A percentile compares a stretch with the other conserved stretches of the same genome.
Conservation (phyloP, 2,888 invertebrate genomes). For the Ariolimax columbianus region DNA sequence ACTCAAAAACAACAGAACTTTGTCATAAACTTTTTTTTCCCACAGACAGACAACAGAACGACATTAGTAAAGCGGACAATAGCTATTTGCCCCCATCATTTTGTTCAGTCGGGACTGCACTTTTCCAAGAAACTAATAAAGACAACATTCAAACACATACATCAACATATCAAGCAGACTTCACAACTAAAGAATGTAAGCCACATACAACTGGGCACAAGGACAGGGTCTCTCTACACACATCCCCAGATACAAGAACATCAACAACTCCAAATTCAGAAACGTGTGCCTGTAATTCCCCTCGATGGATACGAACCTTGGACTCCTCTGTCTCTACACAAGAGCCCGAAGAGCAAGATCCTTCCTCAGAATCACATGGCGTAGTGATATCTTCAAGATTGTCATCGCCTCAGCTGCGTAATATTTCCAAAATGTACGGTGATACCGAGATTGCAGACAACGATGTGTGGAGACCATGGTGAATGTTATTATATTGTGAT, state of each 20-base stretch:
- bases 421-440: neutral
- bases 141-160: neutral
- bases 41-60: neutral
- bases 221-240: neutral
- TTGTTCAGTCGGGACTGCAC: neutral
- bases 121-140: neutral
- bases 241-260: neutral
- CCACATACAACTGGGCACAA: neutral
- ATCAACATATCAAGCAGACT: neutral
- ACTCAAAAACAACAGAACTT: too few species aligned
- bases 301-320: neutral
- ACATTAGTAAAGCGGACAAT: neutral
- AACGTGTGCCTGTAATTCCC: neutral
- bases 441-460: neutral
- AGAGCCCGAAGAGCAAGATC: too few species aligned
- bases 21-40: neutral
- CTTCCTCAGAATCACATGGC: too few species aligned
- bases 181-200: neutral
- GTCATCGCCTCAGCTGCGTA: neutral
- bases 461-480: constrained; percentile 38
- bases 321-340: neutral
- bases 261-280: neutral
- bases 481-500: too few species aligned
- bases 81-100: neutral
- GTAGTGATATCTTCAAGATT: neutral